A percentile compares a stretch with the other conserved stretches of the same genome.
Conservation (phyloP, 2,113 vertebrate species). For the Varanus komodoensis region DNA sequence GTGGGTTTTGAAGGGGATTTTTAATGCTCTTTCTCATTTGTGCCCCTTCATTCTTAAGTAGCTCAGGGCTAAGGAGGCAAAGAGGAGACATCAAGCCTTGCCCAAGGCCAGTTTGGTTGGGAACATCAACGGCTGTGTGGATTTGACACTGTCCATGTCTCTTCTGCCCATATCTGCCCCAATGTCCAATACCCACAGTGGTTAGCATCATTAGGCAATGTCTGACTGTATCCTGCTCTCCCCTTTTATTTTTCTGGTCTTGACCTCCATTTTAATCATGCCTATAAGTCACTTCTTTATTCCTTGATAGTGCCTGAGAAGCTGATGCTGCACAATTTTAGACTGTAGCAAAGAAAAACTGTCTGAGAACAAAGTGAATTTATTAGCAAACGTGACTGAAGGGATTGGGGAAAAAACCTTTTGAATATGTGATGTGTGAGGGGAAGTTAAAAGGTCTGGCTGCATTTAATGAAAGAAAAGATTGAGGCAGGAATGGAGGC, state of each 20-base stretch:
- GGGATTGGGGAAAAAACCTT: not conserved
- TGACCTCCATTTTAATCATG: not conserved
- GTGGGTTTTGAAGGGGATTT: not conserved
- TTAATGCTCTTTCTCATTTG: not conserved
- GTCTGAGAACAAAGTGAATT: not conserved
- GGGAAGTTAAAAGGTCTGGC: not conserved
- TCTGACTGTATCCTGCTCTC: not conserved
- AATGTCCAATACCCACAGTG: not conserved
- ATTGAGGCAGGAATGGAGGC: not conserved
- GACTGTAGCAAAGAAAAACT: not conserved
- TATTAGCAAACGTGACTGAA: not conserved
- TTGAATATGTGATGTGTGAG: not conserved
- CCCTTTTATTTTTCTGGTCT: not conserved
- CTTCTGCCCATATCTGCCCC: not conserved
- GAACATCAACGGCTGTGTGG: not conserved
- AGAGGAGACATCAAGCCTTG: no score
- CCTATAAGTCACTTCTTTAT: not conserved
- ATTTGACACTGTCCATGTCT: not conserved
- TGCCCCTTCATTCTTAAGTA: not conserved
- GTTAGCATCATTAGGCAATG: not conserved
- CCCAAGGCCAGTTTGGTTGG: not conserved
- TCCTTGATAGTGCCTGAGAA: not conserved
- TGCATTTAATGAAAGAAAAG: not conserved
- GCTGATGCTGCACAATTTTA: not conserved
- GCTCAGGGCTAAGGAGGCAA: not conserved